Evolutionary conservation across 2,113 vertebrate species (phyloP), one percentile per base, ranked within the genome.

Genomic region (Rhynchomys soricoides): DNA sequence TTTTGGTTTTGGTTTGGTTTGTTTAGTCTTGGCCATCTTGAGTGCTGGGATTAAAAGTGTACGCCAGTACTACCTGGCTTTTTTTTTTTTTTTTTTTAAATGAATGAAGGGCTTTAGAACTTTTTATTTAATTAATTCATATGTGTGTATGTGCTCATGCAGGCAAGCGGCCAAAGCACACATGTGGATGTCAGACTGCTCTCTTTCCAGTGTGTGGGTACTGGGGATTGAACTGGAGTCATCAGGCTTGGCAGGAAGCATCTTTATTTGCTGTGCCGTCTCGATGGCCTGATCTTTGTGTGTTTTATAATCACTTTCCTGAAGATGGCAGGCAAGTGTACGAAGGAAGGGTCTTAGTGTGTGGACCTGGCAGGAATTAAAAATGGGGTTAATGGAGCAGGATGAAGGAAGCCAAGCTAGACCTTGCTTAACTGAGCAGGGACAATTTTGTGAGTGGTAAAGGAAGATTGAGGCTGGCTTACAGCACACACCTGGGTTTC

Each of bases 301-400:
- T 90, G 91, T 87, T n/a, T 86, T 92, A 48, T 50, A 86, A 3
- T 40, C 83, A 4, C 43, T 79, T 94, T 89, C 90, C 94, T 96
- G 95, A 95, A 97, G 96, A 62, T 94, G 87, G 90, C 85, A 93
- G 68, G 79, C 75, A 59, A 43, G 55, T 75, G 73, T 87, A 64
- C 90, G 68, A 71, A 91, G 45, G 52, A 95, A 89, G 57, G 55
- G 43, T 45, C 43, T 78, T 86, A 29, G 87, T n/a, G 86, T 88
- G 66, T 71, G 81, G 13, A 37, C 89, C 86, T 94, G 85, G 29
- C 52, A 70, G 52, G 73, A 91, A 64, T 73, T 40, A 79, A 81
- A 50, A 50, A 83, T 45, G 79, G 75, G 52, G 62, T 90, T 95
- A 93, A 68, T 82, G 48, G 66, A 95, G 52, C 83, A 89, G 43